Conservation (phyloP, 2,113 vertebrate genomes). For the Calyptomena viridis region DNA sequence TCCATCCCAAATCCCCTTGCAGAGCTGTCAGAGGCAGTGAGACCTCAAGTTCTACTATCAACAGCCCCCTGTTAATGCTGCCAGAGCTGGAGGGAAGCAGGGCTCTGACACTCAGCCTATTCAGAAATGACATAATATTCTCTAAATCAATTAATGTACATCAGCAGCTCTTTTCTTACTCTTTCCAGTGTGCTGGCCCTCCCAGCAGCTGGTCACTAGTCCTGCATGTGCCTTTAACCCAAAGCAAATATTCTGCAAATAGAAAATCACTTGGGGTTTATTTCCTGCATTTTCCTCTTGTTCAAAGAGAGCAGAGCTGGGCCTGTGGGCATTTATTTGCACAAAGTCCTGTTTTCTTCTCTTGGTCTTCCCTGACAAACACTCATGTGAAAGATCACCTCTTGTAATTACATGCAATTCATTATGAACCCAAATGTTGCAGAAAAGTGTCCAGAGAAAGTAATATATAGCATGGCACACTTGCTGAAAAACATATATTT, state of each 20-base stretch:
- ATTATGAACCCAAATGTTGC: background rate
- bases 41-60: background rate
- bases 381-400: background rate
- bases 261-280: background rate
- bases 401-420: background rate
- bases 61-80: background rate
- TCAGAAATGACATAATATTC: background rate
- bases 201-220: background rate
- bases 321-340: background rate
- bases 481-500: background rate
- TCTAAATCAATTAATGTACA: background rate
- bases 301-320: background rate
- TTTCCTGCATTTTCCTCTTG: background rate
- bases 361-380: background rate
- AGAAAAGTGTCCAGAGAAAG: background rate
- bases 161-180: background rate
- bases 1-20: conserved; percentile 21
- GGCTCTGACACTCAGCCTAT: background rate
- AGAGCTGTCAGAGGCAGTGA: conserved; percentile 14
- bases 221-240: rapidly evolving
- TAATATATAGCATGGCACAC: no score
- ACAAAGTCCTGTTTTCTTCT: background rate
- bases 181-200: background rate
- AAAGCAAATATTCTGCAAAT: background rate
- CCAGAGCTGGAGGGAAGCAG: background rate